A percentile compares a stretch with the other conserved stretches of the same genome.
phyloP scores from a whole-genome alignment of 30 jellyfish, hydroid and myxozoan species.

The Nemopilema nomurai region DNA sequence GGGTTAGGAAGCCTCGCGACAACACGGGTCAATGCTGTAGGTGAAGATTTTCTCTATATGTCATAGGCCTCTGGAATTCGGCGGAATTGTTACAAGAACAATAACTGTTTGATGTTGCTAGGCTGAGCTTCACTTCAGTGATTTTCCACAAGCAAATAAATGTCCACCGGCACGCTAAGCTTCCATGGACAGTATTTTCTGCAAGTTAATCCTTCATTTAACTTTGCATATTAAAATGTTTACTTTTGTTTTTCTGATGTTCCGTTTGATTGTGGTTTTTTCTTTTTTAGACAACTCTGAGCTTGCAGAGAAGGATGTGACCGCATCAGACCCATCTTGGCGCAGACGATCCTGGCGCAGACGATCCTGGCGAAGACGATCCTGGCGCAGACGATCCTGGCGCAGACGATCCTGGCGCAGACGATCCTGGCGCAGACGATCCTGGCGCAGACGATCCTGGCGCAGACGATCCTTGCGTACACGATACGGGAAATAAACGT shows the following conservation, averaged over 20 bases:
- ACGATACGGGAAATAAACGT: slow-evolving; percentile 4
- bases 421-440: not conserved
- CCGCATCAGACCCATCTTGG: not conserved
- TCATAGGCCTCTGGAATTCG: too few relatives aligned
- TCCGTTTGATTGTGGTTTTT: not conserved
- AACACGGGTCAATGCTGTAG: too few relatives aligned
- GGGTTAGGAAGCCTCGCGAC: too few relatives aligned
- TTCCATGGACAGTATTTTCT: too few relatives aligned
- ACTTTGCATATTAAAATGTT: too few relatives aligned
- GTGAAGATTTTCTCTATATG: too few relatives aligned
- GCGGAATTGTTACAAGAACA: too few relatives aligned
- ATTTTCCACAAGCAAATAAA: too few relatives aligned
- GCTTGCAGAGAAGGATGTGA: not conserved
- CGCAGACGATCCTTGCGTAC: not conserved
- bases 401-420: not conserved
- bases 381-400: not conserved
- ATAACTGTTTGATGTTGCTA: too few relatives aligned
- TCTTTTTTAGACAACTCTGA: not conserved
- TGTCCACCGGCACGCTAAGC: too few relatives aligned
- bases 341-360: not conserved
- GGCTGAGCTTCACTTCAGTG: too few relatives aligned
- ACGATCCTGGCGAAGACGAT: not conserved
- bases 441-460: not conserved
- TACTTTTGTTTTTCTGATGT: not conserved
- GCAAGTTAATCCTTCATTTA: too few relatives aligned